A percentile compares a stretch with the other conserved stretches of the same genome.
Conservation (phyloP, 92 coral and sea anemone species). For the Porites lobata region DNA sequence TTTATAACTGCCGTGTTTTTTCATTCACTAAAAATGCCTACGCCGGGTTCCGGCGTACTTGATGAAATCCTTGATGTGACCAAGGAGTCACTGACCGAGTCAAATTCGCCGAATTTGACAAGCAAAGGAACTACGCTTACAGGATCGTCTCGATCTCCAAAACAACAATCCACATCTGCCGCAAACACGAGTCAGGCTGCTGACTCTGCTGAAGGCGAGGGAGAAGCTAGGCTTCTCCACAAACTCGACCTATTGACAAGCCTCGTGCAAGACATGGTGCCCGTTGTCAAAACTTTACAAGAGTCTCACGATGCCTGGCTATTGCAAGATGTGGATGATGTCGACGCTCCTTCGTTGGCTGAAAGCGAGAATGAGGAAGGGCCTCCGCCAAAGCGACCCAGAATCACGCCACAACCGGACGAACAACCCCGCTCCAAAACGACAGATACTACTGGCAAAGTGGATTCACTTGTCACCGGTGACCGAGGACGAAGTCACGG, state of each 20-base stretch:
- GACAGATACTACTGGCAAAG: slow-evolving; percentile 15
- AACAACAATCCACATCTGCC: neutral
- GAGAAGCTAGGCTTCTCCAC: too few species aligned
- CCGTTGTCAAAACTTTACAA: slow-evolving; percentile 50
- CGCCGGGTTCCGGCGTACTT: too few species aligned
- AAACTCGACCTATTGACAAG: too few species aligned
- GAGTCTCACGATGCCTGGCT: slow-evolving; percentile 45
- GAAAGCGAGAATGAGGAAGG: slow-evolving; percentile 24
- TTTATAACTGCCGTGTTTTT: too few species aligned
- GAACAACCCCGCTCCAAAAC: neutral
- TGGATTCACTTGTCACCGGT: slow-evolving; percentile 58
- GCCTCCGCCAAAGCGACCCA: slow-evolving; percentile 16
- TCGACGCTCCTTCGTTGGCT: neutral
- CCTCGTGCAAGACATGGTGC: too few species aligned
- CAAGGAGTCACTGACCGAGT: neutral
- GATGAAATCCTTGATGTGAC: too few species aligned
- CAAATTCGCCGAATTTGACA: slow-evolving; percentile 42
- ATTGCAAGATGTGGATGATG: slow-evolving; percentile 27
- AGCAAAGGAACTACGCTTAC: neutral
- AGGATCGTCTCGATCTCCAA: neutral
- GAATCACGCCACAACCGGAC: neutral
- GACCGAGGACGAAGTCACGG: slow-evolving; percentile 62
- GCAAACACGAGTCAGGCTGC: too few species aligned
- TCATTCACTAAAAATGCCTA: too few species aligned
- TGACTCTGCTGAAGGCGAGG: too few species aligned